Conservation (phyloP, 1,140 invertebrate species). For the Drosophila ogumai region DNA sequence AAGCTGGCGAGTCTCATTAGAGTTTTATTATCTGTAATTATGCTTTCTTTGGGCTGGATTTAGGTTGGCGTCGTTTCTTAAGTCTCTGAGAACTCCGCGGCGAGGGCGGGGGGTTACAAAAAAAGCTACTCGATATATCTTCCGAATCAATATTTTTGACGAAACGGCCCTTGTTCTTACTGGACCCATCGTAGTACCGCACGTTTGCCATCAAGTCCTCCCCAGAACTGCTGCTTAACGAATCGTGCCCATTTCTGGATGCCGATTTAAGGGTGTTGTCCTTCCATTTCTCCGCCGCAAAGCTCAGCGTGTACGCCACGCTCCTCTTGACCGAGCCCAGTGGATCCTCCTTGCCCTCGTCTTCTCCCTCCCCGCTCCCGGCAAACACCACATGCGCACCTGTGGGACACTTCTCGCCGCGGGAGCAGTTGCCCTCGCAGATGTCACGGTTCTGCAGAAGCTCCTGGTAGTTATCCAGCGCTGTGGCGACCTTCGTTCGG, state of each 20-base stretch:
- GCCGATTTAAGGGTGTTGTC: background rate
- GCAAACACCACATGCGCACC: constrained; percentile 86
- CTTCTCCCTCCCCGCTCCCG: background rate
- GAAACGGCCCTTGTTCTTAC: constrained; percentile 39
- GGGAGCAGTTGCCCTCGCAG: constrained; percentile 93
- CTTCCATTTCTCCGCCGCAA: constrained; percentile 65
- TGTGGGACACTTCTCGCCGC: constrained; percentile 93
- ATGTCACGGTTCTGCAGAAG: constrained; percentile 91
- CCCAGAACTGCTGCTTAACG: constrained; percentile 28
- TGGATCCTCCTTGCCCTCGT: background rate
- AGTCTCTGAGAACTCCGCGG: background rate
- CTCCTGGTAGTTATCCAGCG: constrained; percentile 93
- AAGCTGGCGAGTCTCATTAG: background rate
- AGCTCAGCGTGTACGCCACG: constrained; percentile 52
- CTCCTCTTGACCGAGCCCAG: background rate
- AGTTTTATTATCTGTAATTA: constrained; percentile 43
- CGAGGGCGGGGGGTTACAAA: background rate
- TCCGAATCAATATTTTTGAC: constrained; percentile 58
- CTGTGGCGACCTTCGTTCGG: constrained; percentile 90
- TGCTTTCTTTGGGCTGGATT: background rate
- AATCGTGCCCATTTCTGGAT: too few species aligned
- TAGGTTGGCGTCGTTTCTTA: background rate
- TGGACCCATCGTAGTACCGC: constrained; percentile 41
- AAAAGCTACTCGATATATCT: background rate
- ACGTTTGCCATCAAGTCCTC: constrained; percentile 62